Evolutionary conservation across 1,140 invertebrate species (phyloP).

Genomic region (Conopomorpha cramerella): DNA sequence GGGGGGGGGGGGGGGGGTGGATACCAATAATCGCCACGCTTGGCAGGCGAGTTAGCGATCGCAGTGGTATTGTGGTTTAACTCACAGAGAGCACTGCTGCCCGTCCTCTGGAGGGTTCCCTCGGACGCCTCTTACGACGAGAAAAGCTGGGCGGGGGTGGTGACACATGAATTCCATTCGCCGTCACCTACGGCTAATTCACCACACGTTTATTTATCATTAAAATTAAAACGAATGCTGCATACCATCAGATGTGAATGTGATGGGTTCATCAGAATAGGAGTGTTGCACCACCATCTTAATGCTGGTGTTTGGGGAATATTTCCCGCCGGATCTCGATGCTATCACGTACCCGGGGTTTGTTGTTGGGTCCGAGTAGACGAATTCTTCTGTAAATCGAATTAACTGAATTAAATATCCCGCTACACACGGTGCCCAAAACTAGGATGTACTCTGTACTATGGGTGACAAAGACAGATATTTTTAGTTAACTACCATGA

Average conservation of each 20-base stretch:
- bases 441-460: conserved; percentile 9
- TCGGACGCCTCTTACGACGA: too few species aligned
- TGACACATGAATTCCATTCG: too few species aligned
- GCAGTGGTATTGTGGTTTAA: too few species aligned
- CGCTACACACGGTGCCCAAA: too few species aligned
- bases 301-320: conserved; percentile 78
- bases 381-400: conserved; percentile 67
- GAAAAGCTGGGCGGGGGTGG: too few species aligned
- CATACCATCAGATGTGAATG: conserved; percentile 87
- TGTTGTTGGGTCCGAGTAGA: conserved; percentile 69
- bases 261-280: conserved; percentile 68
- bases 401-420: conserved; percentile 46
- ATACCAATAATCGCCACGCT: too few species aligned
- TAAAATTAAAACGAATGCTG: not conserved
- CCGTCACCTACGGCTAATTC: too few species aligned
- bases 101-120: too few species aligned
- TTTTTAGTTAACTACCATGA: not conserved
- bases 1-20: too few species aligned
- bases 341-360: conserved; percentile 84
- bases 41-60: not conserved
- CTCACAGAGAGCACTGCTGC: too few species aligned
- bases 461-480: not conserved
- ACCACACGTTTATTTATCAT: too few species aligned
- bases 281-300: conserved; percentile 81
- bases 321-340: conserved; percentile 77